These are phyloP conservation scores for Watsonalla binaria DNA, from an alignment of 2,888 invertebrate genomes.

Conservation along the genomic window DNA sequence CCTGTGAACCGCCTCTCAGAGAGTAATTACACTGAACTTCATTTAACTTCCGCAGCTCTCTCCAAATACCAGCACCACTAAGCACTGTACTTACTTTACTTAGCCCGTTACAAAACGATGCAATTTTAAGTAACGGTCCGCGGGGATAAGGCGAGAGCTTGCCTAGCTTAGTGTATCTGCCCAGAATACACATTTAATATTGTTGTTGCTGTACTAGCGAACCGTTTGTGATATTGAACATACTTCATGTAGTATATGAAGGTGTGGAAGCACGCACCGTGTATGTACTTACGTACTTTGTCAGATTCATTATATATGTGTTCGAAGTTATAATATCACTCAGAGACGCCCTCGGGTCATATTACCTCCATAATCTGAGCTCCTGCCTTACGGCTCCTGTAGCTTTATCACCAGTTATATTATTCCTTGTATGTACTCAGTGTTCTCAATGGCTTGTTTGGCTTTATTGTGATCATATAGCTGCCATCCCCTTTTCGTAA, in stretches of 20 bases:
- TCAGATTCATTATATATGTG: conserved; percentile 16
- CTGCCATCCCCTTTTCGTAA: not conserved
- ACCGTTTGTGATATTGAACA: not conserved
- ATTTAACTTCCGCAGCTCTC: conserved; percentile 72
- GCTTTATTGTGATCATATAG: not conserved
- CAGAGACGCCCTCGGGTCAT: conserved; percentile 16
- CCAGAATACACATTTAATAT: conserved; percentile 11
- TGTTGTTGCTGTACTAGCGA: not conserved
- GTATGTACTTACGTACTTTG: conserved; percentile 11
- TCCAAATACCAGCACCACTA: conserved; percentile 68
- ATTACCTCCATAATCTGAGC: conserved; percentile 22
- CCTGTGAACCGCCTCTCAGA: conserved; percentile 65
- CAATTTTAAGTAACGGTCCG: conserved; percentile 65
- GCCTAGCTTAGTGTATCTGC: conserved; percentile 43
- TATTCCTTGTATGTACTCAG: not conserved
- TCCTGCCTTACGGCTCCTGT: conserved; percentile 17
- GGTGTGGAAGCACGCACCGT: conserved; percentile 8
- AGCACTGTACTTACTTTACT: conserved; percentile 67
- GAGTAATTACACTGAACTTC: conserved; percentile 74
- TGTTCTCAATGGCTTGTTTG: not conserved
- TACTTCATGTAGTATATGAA: conserved; percentile 13
- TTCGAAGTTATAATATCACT: conserved; percentile 13
- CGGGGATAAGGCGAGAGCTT: conserved; percentile 47
- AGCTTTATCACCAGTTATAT: conserved; percentile 6
- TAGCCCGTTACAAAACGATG: conserved; percentile 66